Evolutionary conservation across 2,797 vertebrate species (phyloP).

Genomic region (Aplochiton taeniatus): DNA sequence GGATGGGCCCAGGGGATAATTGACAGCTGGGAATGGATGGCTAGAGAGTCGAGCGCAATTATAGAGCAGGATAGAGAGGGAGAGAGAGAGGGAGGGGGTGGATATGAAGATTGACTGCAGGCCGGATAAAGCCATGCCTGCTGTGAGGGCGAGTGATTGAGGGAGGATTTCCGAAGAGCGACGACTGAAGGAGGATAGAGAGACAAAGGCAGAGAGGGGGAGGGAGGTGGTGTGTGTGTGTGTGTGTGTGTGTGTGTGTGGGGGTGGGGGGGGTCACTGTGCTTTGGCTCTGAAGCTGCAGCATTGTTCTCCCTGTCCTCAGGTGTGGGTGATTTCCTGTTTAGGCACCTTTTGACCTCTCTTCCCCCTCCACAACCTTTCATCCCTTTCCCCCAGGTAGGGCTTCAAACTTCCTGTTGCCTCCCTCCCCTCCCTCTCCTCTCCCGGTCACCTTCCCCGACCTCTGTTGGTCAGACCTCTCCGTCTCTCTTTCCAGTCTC

Average conservation of each 20-base stretch:
- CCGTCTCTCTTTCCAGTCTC: slow-evolving; percentile 9
- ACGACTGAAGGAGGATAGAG: not conserved
- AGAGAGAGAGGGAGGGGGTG: not conserved
- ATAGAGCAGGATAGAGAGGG: slow-evolving; percentile 15
- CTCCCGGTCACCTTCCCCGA: slow-evolving; percentile 23
- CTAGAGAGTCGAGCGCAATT: not conserved
- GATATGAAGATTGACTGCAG: slow-evolving; percentile 34
- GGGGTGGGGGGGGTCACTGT: not conserved
- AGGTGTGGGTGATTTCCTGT: slow-evolving; percentile 70
- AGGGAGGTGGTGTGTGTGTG: not conserved
- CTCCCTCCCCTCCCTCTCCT: not conserved
- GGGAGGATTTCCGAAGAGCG: too few species aligned
- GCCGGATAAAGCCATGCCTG: slow-evolving; percentile 7
- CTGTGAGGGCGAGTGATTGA: slow-evolving; percentile 7
- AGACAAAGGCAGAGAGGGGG: slow-evolving; percentile 9
- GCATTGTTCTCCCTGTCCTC: slow-evolving; percentile 29
- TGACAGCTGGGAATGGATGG: slow-evolving; percentile 53
- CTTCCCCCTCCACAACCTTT: slow-evolving; percentile 10
- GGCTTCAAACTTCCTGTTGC: slow-evolving; percentile 47
- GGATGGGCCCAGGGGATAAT: slow-evolving; percentile 38
- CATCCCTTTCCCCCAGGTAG: slow-evolving; percentile 29
- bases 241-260: not conserved
- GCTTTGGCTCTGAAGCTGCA: not conserved
- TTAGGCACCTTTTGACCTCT: slow-evolving; percentile 56
- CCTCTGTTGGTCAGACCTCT: not conserved